phyloP scores from a whole-genome alignment of 2,797 vertebrate genomes.

The Tolypeutes matacus region DNA sequence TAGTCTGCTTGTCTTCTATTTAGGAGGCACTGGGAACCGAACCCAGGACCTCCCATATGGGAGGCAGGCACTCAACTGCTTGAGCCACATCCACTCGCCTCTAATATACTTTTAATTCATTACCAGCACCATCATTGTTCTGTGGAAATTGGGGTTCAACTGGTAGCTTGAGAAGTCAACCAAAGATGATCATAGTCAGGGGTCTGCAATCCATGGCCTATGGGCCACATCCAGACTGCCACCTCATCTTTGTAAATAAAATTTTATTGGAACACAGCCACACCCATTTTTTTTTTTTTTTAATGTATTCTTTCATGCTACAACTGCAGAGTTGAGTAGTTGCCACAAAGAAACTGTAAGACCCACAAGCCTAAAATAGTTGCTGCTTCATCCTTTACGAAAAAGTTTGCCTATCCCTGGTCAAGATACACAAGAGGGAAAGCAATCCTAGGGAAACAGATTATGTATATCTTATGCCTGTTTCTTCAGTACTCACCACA shows the following conservation, averaged over 20 bases:
- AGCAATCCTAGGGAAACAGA: neutral
- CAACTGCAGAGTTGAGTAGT: neutral
- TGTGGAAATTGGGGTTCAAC: neutral
- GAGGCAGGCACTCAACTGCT: no score
- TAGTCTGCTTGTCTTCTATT: no score
- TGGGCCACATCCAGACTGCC: neutral
- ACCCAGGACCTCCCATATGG: no score
- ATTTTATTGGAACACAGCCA: neutral
- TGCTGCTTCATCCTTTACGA: neutral
- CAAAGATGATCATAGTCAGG: neutral
- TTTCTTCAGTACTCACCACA: neutral
- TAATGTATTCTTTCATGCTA: neutral
- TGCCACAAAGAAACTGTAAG: neutral
- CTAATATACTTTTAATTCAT: neutral
- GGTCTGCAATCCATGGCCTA: neutral
- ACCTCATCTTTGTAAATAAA: slow-evolving; percentile 1
- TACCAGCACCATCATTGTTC: neutral
- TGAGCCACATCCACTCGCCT: no score
- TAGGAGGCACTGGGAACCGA: no score
- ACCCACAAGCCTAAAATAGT: neutral
- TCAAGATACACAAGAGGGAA: neutral
- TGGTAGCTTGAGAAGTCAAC: neutral
- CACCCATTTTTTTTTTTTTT: neutral
- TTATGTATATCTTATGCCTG: neutral
- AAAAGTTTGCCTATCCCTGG: neutral